phyloP scores from a whole-genome alignment of 2,888 invertebrate genomes.

The Cordilura impudica region DNA sequence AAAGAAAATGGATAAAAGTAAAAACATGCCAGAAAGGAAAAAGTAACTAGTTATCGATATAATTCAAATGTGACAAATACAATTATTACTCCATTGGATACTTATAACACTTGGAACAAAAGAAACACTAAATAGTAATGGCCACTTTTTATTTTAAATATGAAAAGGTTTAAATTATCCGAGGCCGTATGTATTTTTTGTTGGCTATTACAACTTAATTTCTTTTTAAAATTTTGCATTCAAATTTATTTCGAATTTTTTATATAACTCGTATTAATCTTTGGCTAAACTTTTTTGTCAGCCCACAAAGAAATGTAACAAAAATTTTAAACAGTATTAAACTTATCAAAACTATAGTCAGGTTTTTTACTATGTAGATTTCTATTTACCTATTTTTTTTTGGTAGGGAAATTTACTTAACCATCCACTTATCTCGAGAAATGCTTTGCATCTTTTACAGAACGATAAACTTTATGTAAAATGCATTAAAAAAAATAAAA shows the following conservation, averaged over 20 bases:
- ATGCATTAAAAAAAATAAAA: slow-evolving; percentile 20
- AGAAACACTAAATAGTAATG: too few species aligned
- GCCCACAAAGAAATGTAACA: not conserved
- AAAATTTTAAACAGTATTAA: not conserved
- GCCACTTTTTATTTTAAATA: too few species aligned
- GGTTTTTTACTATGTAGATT: not conserved
- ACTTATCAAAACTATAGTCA: slow-evolving; percentile 23
- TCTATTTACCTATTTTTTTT: too few species aligned
- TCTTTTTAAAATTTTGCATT: not conserved
- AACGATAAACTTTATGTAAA: slow-evolving; percentile 43
- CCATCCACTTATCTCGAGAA: slow-evolving; percentile 23
- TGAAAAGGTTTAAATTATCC: too few species aligned
- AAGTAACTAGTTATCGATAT: too few species aligned
- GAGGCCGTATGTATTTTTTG: too few species aligned
- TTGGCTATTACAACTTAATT: not conserved
- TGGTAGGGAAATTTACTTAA: slow-evolving; percentile 3
- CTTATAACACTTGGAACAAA: too few species aligned
- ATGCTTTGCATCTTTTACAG: slow-evolving; percentile 2
- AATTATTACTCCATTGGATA: too few species aligned
- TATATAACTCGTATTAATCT: not conserved
- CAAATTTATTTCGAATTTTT: not conserved
- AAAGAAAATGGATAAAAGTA: too few species aligned
- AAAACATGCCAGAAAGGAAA: too few species aligned
- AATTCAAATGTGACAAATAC: too few species aligned
- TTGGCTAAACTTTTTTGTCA: not conserved